Percentiles rank a stretch among this genome's conserved stretches.
These are phyloP conservation scores for Protaetia brevitarsis DNA, from an alignment of 1,140 invertebrate species.

Conservation along the genomic window DNA sequence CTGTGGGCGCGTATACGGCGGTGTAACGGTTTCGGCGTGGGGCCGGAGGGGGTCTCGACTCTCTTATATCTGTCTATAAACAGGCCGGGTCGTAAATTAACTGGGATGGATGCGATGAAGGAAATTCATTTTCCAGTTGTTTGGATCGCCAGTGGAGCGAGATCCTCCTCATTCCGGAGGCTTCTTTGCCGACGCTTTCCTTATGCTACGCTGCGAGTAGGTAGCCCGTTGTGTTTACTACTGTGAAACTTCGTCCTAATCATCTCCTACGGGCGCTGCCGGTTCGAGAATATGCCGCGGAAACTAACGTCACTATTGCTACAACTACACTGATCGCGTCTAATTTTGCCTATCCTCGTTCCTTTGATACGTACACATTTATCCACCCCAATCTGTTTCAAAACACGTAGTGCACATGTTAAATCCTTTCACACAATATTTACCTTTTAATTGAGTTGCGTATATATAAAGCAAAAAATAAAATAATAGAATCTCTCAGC, in stretches of 20 bases:
- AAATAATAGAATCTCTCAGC: too few species aligned
- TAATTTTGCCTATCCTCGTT: background rate
- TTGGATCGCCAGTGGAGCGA: slow-evolving; percentile 46
- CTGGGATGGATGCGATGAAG: slow-evolving; percentile 49
- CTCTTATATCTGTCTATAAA: slow-evolving; percentile 49
- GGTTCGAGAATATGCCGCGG: background rate
- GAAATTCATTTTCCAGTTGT: slow-evolving; percentile 51
- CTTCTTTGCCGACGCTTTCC: slow-evolving; percentile 31
- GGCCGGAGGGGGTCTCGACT: background rate
- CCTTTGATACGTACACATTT: background rate
- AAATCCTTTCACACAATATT: background rate
- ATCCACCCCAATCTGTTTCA: background rate
- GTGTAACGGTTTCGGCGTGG: background rate
- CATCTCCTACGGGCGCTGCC: slow-evolving; percentile 8
- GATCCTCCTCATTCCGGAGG: slow-evolving; percentile 35
- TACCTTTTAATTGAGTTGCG: background rate
- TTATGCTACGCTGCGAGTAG: background rate
- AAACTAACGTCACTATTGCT: background rate
- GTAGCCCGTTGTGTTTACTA: background rate
- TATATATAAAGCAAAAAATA: too few species aligned
- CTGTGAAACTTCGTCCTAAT: slow-evolving; percentile 34
- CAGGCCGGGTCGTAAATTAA: slow-evolving; percentile 49
- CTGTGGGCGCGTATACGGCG: background rate
- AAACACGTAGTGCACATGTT: background rate
- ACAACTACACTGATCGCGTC: background rate